Evolutionary conservation across 2,113 vertebrate species (phyloP), one percentile per base, ranked within the genome.

Genomic region (Myiozetetes cayanensis): DNA sequence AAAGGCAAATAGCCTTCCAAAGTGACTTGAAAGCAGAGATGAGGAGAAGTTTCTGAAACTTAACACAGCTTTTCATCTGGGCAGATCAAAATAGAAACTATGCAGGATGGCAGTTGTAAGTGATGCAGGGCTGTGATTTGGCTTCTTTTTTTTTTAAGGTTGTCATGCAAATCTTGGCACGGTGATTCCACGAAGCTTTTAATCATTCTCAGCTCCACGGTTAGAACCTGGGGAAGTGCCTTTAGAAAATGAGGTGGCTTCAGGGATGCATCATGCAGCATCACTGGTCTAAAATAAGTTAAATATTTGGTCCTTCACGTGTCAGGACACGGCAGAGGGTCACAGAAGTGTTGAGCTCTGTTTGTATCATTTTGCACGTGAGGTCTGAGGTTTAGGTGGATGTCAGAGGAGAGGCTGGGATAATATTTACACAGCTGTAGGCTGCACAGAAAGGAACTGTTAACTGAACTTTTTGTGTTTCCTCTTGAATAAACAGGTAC

Each of bases 351-450:
- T 37, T 58, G 31, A 81, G 78, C 72, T 96, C 81, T 62, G 6
- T 76, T 94, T 89, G 66, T 85, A 87, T 73, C 10, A 24, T 41
- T 95, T 94, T 93, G 62, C 62, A 81, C 28, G 9, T 1, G 6
- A 79, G 37, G 84, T 74, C 84, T 87, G 63, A 68, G 52, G 47
- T 41, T 95, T 75, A 85, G 67, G 58, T 0, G 4, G n/a, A 74
- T 85, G 84, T 83, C 80, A 85, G 59, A 96, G 84, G 55, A 82
- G 50, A 94, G 37, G 31, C 12, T 80, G 46, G 18, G 22, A 75
- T 89, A 96, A 93, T 92, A 95, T 97, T 96, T 95, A 82, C 52
- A 63, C 95, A 96, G 94, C 90, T 96, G 85, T 77, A 62, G 66
- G 43, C 35, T 67, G 66, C 50, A 77, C 77, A 59, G 79, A 78